Evolutionary conservation across 2,113 vertebrate genomes (phyloP).

Genomic region (Steatornis caripensis): DNA sequence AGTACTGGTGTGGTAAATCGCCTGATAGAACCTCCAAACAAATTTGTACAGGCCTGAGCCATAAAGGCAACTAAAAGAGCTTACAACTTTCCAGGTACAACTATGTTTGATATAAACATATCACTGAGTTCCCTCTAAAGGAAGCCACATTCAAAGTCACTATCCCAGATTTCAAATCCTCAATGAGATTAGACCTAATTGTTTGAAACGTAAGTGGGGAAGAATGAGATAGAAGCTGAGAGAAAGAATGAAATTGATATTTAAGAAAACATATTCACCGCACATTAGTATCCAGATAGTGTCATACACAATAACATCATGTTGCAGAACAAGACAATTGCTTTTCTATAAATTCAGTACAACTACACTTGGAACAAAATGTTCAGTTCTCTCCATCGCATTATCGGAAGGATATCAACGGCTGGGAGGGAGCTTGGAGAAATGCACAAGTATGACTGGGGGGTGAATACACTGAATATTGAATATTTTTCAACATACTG

Average conservation of each 20-base stretch:
- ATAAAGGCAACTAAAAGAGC: not conserved
- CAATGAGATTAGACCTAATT: not conserved
- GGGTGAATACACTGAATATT: not conserved
- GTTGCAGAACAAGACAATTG: not conserved
- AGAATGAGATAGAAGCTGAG: not conserved
- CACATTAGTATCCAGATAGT: not conserved
- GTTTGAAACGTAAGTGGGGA: not conserved
- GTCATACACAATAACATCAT: not conserved
- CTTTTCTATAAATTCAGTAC: not conserved
- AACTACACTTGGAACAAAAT: not conserved
- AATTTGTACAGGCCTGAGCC: not conserved
- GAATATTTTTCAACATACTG: too few species aligned
- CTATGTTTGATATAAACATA: not conserved
- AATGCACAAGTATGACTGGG: not conserved
- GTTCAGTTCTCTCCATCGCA: not conserved
- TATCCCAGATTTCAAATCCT: not conserved
- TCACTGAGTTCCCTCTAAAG: not conserved
- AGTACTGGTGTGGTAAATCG: not conserved
- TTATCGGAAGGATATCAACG: not conserved
- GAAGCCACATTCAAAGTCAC: not conserved
- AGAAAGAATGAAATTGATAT: not conserved
- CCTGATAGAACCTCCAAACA: not conserved
- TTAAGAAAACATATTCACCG: not conserved
- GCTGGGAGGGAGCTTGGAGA: not conserved
- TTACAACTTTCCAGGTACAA: not conserved